Conservation (phyloP, 2,113 vertebrate genomes). For the Trachemys scripta region DNA sequence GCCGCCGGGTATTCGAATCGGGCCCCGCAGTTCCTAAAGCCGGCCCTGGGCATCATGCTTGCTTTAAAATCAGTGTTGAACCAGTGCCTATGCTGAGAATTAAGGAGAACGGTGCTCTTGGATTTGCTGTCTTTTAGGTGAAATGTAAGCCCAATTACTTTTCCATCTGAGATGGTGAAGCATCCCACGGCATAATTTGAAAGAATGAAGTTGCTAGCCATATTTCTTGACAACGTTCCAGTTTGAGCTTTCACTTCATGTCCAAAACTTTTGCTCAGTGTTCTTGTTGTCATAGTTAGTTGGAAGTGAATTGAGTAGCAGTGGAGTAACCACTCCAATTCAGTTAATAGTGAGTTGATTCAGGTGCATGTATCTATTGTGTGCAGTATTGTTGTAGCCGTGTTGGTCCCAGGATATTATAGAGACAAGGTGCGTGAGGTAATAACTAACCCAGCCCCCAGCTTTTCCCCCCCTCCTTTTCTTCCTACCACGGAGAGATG, state of each 20-base stretch:
- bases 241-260: not conserved
- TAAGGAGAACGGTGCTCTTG: not conserved
- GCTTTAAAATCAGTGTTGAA: not conserved
- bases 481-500: too few relatives aligned
- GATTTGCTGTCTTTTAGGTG: not conserved
- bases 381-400: too few relatives aligned
- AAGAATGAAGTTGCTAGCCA: not conserved
- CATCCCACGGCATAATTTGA: rapidly evolving
- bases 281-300: not conserved
- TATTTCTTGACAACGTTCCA: not conserved
- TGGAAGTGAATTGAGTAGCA: too few relatives aligned
- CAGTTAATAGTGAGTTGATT: not conserved
- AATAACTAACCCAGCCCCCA: too few relatives aligned
- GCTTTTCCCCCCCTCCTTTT: too few relatives aligned
- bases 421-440: too few relatives aligned
- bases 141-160: rapidly evolving
- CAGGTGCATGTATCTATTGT: not conserved
- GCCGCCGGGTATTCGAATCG: too few relatives aligned
- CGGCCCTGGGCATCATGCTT: not conserved
- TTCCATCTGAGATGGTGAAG: not conserved
- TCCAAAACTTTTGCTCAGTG: not conserved
- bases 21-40: too few relatives aligned
- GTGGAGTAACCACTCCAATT: not conserved
- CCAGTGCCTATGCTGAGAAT: not conserved
- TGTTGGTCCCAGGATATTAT: too few relatives aligned